A percentile compares a stretch with the other conserved stretches of the same genome.
These are phyloP conservation scores for Drosophila lacteicornis DNA, from an alignment of 1,140 invertebrate species.

Conservation along the genomic window DNA sequence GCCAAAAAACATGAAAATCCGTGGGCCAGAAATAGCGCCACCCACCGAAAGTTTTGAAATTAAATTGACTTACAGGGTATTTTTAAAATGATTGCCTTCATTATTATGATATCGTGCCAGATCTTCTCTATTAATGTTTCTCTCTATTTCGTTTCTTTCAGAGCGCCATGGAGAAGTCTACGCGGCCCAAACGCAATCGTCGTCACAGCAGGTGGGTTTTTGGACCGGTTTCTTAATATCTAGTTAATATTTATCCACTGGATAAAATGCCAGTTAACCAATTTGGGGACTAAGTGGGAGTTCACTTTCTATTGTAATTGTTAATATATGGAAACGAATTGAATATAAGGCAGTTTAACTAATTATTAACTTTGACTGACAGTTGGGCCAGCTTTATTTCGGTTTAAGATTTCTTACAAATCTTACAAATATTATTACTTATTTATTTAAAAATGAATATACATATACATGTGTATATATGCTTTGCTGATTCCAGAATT, in stretches of 20 bases:
- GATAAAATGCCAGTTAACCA: neutral
- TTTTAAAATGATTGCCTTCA: conserved; percentile 54
- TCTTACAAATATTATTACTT: too few relatives aligned
- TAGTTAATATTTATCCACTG: neutral
- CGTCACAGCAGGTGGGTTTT: conserved; percentile 85
- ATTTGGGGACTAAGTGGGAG: neutral
- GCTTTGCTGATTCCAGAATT: too few relatives aligned
- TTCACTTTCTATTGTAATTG: too few relatives aligned
- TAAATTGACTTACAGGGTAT: conserved; percentile 66
- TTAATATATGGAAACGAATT: too few relatives aligned
- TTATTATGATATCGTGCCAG: conserved; percentile 41
- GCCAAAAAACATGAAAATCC: conserved; percentile 77
- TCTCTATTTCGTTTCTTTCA: conserved; percentile 10
- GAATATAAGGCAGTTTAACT: too few relatives aligned
- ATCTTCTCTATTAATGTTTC: neutral
- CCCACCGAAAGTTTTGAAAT: conserved; percentile 75
- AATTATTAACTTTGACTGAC: too few relatives aligned
- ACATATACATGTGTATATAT: too few relatives aligned
- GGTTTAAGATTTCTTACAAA: too few relatives aligned
- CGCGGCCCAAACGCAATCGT: conserved; percentile 87
- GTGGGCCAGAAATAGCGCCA: conserved; percentile 74
- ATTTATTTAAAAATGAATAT: too few relatives aligned
- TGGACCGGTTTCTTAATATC: too few relatives aligned
- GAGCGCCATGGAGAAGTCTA: conserved; percentile 59
- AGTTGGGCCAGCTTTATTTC: too few relatives aligned